Base-by-base conservation (phyloP, 2,888 invertebrate species). In the Yponomeuta malinellus region DNA sequence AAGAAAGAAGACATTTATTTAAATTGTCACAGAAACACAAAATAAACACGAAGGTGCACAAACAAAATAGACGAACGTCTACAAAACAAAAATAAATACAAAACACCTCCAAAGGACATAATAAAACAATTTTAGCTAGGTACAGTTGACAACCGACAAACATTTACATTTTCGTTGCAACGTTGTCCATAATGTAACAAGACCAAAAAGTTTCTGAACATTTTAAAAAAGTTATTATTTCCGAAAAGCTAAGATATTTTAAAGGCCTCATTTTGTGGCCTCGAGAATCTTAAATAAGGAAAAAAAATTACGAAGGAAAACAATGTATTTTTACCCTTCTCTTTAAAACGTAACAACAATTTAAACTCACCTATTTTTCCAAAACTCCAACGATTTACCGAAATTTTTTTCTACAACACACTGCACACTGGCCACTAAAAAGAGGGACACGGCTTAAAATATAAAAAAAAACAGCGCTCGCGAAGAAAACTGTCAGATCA, bases 401-500 rank as follows among this genome's bases (percentile, higher is more conserved):
- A 64, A 64, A 63, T 4, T 63, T n/a, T 63, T 23, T 23, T 63
- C 23, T 15, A 6, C 12, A 15, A 33, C 67, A 67, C 67, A 67
- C 33, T 37, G 31, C 37, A n/a, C 67, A 43, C 67, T 43, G n/a
- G 43, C 37, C 12, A 67, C 65, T 31, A 66, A 66, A 59, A 59
- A 10, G 15, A 59, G 52, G 52, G 15, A 67, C 67, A 66, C 23
- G 23, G 23, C 67, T 59, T 59, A 12, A 12, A 10, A 12, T 59
- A 12, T 5, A 65, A 65, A 72, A 74, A 29, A 68, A 70, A 31
- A 68, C 70, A 76, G 83, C 84, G 83, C 81, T 73, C 78, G 78
- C 81, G 81, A 70, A 78, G 82, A 77, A 78, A 72, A 76, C 78
- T 76, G 75, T 77, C 78, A 79, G 83, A 83, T 83, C 88, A 91